Percentiles rank a stretch among this genome's conserved stretches.
Evolutionary conservation across 2,113 vertebrate species (phyloP).

Genomic region (Collichthys lucidus): DNA sequence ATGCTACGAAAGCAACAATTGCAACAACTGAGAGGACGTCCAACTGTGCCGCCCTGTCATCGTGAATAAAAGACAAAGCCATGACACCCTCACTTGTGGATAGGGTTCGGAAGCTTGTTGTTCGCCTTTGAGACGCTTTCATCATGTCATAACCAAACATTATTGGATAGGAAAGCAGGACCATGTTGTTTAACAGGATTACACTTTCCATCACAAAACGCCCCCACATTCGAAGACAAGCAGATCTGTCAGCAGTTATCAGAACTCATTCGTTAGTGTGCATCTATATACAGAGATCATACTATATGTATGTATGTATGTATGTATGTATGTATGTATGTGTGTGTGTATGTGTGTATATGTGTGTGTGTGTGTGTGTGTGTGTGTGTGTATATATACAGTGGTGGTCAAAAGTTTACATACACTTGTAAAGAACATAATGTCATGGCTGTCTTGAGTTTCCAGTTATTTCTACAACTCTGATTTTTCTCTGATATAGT

Average conservation of each 20-base stretch:
- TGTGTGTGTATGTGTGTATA: no score
- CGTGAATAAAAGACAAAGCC: constrained; percentile 14
- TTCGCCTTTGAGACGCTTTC: not conserved
- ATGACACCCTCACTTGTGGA: not conserved
- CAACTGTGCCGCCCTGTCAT: constrained; percentile 30
- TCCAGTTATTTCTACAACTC: no score
- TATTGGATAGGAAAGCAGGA: constrained; percentile 16
- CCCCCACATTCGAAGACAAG: not conserved
- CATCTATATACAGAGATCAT: not conserved
- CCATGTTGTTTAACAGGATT: constrained; percentile 9
- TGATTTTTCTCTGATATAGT: no score
- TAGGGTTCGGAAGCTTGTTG: not conserved
- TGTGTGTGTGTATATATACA: no score
- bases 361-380: no score
- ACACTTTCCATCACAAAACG: constrained; percentile 11
- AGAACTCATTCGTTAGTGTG: not conserved
- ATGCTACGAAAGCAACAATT: constrained; percentile 6
- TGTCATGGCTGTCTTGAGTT: no score
- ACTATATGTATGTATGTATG: no score
- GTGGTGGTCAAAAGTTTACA: no score
- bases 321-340: no score
- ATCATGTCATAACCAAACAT: not conserved
- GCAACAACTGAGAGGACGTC: constrained; percentile 23
- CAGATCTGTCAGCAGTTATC: constrained; percentile 15
- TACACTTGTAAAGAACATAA: no score